Conservation (phyloP, 2,113 vertebrate genomes). For the Puma concolor region DNA sequence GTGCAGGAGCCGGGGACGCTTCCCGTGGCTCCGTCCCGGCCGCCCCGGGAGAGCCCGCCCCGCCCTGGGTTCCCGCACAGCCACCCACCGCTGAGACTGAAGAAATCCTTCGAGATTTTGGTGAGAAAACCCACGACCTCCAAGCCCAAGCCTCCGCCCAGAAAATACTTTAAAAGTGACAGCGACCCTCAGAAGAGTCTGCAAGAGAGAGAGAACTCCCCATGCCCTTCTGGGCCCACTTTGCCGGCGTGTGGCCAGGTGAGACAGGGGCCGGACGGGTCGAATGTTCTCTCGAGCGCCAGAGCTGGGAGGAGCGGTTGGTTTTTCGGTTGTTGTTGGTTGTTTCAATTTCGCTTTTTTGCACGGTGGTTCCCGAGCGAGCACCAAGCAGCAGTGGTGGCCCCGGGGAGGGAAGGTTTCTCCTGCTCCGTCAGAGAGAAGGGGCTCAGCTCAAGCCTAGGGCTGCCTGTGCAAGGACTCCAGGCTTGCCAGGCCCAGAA, state of each 20-base stretch:
- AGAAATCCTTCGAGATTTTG: slow-evolving; percentile 84
- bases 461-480: fast-evolving
- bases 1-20: slow-evolving; percentile 71
- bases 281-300: neutral
- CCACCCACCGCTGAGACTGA: slow-evolving; percentile 80
- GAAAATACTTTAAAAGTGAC: slow-evolving; percentile 90
- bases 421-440: neutral
- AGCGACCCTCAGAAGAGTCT: slow-evolving; percentile 70
- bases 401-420: fast-evolving
- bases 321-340: no score
- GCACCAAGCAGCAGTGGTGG: fast-evolving
- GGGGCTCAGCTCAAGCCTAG: neutral
- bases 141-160: slow-evolving; percentile 88
- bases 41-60: slow-evolving; percentile 77
- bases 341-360: neutral
- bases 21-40: slow-evolving; percentile 39
- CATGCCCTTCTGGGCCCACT: slow-evolving; percentile 28
- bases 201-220: slow-evolving; percentile 71
- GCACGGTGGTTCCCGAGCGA: fast-evolving
- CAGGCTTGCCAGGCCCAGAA: neutral
- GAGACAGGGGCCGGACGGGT: slow-evolving; percentile 13
- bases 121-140: slow-evolving; percentile 86
- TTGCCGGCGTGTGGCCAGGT: slow-evolving; percentile 85
- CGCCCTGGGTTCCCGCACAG: slow-evolving; percentile 66
- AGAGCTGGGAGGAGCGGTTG: neutral